These are phyloP conservation scores for Tipula helvola DNA, from an alignment of 2,888 invertebrate genomes.

Conservation along the genomic window DNA sequence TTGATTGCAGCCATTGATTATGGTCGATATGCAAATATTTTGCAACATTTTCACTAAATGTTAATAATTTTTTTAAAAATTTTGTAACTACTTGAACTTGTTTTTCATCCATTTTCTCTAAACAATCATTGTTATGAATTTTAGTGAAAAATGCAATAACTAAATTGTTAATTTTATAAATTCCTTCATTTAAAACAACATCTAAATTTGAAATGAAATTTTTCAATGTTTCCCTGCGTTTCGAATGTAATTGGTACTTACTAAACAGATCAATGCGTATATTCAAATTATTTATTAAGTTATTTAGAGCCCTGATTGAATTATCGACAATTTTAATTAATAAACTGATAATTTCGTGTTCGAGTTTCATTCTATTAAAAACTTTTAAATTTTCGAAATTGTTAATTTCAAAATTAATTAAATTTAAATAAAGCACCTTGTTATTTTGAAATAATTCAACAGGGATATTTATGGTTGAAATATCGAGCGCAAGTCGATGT, in stretches of 20 bases:
- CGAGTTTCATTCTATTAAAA: slow-evolving; percentile 23
- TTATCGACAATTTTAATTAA: slow-evolving; percentile 15
- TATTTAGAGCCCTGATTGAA: slow-evolving; percentile 21
- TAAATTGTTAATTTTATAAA: not conserved
- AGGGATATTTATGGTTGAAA: not conserved
- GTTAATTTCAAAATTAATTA: not conserved
- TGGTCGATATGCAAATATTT: slow-evolving; percentile 21
- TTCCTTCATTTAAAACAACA: not conserved
- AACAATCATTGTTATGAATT: not conserved
- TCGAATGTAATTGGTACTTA: slow-evolving; percentile 22
- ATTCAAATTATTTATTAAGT: slow-evolving; percentile 21
- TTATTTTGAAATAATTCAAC: not conserved
- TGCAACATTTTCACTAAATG: slow-evolving; percentile 21
- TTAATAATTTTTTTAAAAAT: slow-evolving; percentile 22
- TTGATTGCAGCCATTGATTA: slow-evolving; percentile 22
- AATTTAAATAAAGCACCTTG: not conserved
- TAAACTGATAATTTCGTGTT: slow-evolving; percentile 22
- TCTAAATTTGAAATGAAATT: slow-evolving; percentile 12
- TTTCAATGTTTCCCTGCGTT: slow-evolving; percentile 23
- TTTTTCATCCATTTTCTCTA: not conserved
- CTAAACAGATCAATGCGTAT: slow-evolving; percentile 19
- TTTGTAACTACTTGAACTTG: slow-evolving; percentile 16
- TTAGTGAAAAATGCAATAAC: not conserved
- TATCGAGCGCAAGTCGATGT: not conserved
- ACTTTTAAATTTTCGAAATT: slow-evolving; percentile 17